Evolutionary conservation across 2,113 vertebrate species (phyloP), one percentile per base, ranked within the genome.

Genomic region (Actenoides hombroni): DNA sequence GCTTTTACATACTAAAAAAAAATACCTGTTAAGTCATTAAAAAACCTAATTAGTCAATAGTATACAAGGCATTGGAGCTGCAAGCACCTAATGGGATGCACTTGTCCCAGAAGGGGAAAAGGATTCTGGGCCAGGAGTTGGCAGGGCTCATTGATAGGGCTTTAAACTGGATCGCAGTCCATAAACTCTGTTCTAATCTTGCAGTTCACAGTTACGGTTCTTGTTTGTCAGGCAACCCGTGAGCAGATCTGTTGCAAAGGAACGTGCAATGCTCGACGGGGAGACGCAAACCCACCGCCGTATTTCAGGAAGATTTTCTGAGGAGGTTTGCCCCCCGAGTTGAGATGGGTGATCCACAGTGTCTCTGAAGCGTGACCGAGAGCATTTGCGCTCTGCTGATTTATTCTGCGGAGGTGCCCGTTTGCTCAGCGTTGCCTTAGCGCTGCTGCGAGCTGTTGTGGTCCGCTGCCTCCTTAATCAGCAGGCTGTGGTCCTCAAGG

Each of bases 161-260:
- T 37, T 37, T 37, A 37, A 37, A 37, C 37, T 37, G 37, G 37
- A 37, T 37, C 46, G 75, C 78, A 68, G 69, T 46, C 69, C 65
- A 75, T 87, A 86, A 92, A 94, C 86, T 57, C 73, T 48, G 59
- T 75, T 95, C 71, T 35, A 82, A 82, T 92, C 69, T 53, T 28
- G 18, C 48, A 23, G 48, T 90, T 92, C 94, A 96, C 4, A 40
- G 61, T 74, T 74, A 49, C 65, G 63, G 57, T 80, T 78, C 37
- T 83, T 88, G n/a, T 74, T 97, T 90, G 44, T 83, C 68, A 67
- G 40, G 76, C 49, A 95, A 89, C 25, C 25, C 18, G 16, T 0
- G 9, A 77, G 35, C 63, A 42, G 51, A 61, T 77, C 37, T 80
- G 88, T 83, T 59, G 59, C 71, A 48, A 77, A 79, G 70, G 65